These are phyloP conservation scores for Melitaea cinxia DNA, from an alignment of 1,140 invertebrate species.

Conservation along the genomic window DNA sequence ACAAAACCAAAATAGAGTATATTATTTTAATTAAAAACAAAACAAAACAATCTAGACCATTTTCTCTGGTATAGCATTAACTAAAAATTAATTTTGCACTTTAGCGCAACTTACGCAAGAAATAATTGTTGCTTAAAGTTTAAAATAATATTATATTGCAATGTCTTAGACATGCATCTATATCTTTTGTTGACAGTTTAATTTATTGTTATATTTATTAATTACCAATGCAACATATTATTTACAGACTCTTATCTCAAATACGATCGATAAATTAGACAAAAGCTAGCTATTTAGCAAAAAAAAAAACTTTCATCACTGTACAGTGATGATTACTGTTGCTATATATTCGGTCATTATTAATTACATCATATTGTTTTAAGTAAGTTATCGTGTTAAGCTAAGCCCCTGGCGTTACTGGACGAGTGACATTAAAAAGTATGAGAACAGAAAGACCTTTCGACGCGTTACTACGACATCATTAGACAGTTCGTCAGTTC, in stretches of 20 bases:
- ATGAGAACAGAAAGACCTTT: constrained; percentile 70
- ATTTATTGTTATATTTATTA: constrained; percentile 21
- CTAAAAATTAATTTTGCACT: constrained; percentile 7
- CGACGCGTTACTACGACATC: constrained; percentile 55
- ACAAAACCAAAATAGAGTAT: too few species aligned
- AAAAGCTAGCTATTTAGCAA: constrained; percentile 28
- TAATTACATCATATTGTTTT: constrained; percentile 32
- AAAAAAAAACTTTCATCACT: constrained; percentile 23
- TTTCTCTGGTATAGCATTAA: constrained; percentile 9
- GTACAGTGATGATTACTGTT: constrained; percentile 28
- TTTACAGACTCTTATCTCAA: constrained; percentile 13
- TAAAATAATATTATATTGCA: constrained; percentile 14
- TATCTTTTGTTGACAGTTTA: constrained; percentile 24
- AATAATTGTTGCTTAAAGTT: constrained; percentile 27
- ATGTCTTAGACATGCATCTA: constrained; percentile 28
- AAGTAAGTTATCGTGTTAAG: constrained; percentile 8
- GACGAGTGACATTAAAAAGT: constrained; percentile 76
- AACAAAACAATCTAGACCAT: background rate
- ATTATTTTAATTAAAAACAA: background rate
- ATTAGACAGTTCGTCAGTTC: constrained; percentile 48
- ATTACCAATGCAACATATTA: background rate
- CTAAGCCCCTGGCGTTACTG: constrained; percentile 51
- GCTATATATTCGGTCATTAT: constrained; percentile 22
- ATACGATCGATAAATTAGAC: constrained; percentile 21
- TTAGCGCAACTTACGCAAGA: constrained; percentile 24